Base-by-base conservation (phyloP, 2,113 vertebrate species). In the Ictalurus punctatus region DNA sequence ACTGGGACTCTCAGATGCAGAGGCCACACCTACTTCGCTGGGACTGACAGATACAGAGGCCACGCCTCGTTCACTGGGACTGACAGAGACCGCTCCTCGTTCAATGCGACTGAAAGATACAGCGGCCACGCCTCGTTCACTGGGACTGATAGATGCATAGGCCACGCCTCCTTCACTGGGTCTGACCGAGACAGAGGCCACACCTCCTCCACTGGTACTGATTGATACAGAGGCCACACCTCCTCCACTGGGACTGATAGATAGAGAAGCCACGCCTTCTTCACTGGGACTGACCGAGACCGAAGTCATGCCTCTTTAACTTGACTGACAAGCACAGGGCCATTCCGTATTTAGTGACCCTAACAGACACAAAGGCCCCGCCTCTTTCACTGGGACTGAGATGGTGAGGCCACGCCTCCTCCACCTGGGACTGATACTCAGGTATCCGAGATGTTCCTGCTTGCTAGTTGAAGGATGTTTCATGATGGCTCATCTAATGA, bases 401-500 rank as follows among this genome's bases (percentile, higher is more conserved):
- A 61, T 40, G 4, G 0, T 23, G 13, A 83, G 34, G 56, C 8
- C 81, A 61, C 4, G 0, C 19, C 54, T 59, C 54, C 27, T 59
- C 37, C 8, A 82, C 80, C 9, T 13, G 7, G 3, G 9, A 34
- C 44, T 82, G 54, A 34, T 2, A 79, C 21, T 85, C 65, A 54
- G 84, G 44, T 71, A 54, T 74, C 19, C 0, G 84, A 12, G 65
- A 86, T 74, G 48, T 74, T 86, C 6, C 52, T 40, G 69, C 34
- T 56, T 27, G 54, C 19, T 85, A 10, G 8, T 34, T 86, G 23
- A 86, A 40, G 17, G 67, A 86, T 59, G 21, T 23, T 90, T 86
- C 65, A 79, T 89, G 83, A 61, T 90, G n/a, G 52, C n/a, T 58
- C 54, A 76, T 86, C 30, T 73, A 86, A 73, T 59, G 85, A 76